Conservation (phyloP, 2,888 invertebrate species). For the Drosophila algonquin region DNA sequence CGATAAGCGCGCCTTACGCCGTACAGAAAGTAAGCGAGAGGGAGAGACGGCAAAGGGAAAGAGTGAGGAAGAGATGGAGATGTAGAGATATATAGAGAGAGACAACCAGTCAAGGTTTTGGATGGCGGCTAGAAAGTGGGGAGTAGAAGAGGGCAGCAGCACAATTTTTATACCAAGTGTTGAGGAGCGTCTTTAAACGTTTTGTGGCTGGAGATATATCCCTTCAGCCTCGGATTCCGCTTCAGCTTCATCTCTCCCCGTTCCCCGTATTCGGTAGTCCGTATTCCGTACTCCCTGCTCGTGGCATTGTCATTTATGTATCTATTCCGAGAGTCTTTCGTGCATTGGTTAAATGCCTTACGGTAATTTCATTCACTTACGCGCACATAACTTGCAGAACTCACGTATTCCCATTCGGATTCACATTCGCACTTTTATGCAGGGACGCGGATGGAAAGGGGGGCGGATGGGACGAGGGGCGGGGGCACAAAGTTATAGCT, state of each 20-base stretch:
- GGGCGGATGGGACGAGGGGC: conserved; percentile 9
- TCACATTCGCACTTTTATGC: conserved; percentile 53
- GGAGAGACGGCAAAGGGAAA: conserved; percentile 15
- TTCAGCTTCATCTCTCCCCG: neutral
- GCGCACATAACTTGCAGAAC: conserved; percentile 82
- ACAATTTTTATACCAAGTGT: conserved; percentile 77
- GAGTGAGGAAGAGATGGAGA: conserved; percentile 5
- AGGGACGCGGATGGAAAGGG: neutral
- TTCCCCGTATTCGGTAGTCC: neutral
- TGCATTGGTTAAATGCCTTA: conserved; percentile 82
- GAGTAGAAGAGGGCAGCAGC: conserved; percentile 42
- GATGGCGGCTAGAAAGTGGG: neutral
- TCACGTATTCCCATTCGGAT: conserved; percentile 80
- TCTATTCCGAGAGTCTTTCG: conserved; percentile 71
- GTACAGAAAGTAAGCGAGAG: conserved; percentile 18
- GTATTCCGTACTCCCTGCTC: conserved; percentile 13
- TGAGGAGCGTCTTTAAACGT: conserved; percentile 76
- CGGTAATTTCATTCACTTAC: conserved; percentile 83
- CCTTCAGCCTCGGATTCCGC: neutral
- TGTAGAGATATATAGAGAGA: conserved; percentile 24
- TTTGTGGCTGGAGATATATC: conserved; percentile 55
- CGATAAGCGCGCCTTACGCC: conserved; percentile 75
- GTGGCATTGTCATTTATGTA: conserved; percentile 78
- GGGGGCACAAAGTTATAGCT: conserved; percentile 64
- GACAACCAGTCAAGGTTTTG: conserved; percentile 40